Conservation (phyloP, 2,797 vertebrate species). For the Moxostoma hubbsi region DNA sequence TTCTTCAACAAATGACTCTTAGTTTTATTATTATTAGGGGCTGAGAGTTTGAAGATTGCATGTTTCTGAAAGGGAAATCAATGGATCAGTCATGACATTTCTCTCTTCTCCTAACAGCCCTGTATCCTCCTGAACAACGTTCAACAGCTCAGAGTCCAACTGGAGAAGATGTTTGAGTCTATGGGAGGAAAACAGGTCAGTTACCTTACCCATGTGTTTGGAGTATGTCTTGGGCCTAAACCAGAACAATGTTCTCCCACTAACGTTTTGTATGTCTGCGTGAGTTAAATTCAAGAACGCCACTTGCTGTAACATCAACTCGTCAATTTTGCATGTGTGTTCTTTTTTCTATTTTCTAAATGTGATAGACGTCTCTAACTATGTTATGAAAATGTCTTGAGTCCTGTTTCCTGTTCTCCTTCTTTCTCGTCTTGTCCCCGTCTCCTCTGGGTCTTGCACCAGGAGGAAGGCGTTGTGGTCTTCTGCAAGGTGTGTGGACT, state of each 20-base stretch:
- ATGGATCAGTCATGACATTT: slow-evolving; percentile 18
- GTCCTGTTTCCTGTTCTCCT: slow-evolving; percentile 85
- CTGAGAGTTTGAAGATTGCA: not conserved
- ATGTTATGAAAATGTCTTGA: slow-evolving; percentile 71
- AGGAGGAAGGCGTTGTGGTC: slow-evolving; percentile 98
- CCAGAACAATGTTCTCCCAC: slow-evolving; percentile 46
- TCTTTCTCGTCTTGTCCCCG: slow-evolving; percentile 67
- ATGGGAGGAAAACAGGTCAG: slow-evolving; percentile 98
- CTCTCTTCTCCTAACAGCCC: slow-evolving; percentile 75
- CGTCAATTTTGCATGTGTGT: slow-evolving; percentile 50
- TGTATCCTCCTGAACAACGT: slow-evolving; percentile 98
- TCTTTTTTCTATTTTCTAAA: slow-evolving; percentile 6
- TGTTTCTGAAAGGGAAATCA: not conserved
- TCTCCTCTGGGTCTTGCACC: slow-evolving; percentile 80
- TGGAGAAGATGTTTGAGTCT: slow-evolving; percentile 99
- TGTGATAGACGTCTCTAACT: slow-evolving; percentile 66
- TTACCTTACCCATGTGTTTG: slow-evolving; percentile 19
- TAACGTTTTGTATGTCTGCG: not conserved
- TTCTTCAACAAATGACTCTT: not conserved
- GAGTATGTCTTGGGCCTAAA: too few relatives aligned
- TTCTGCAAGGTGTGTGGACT: slow-evolving; percentile 98
- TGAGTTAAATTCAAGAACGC: not conserved
- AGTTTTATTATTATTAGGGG: not conserved
- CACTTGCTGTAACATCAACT: not conserved
- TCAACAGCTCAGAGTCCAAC: slow-evolving; percentile 93